These are phyloP conservation scores for Rhabdornis inornatus DNA, from an alignment of 2,113 vertebrate species.

Conservation along the genomic window DNA sequence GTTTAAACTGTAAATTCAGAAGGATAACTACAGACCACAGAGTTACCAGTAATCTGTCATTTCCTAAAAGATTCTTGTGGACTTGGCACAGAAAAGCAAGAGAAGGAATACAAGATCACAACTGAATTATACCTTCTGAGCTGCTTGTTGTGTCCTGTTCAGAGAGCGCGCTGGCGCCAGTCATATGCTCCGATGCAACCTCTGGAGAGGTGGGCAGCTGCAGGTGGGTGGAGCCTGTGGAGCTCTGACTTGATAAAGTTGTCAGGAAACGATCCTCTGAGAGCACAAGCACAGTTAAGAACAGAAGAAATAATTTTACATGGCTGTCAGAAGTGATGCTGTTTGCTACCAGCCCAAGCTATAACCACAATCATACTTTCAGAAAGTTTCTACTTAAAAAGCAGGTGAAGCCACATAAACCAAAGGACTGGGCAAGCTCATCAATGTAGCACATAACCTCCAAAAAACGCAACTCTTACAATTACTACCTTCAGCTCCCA, in stretches of 20 bases:
- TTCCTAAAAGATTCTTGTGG: neutral
- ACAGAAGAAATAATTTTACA: neutral
- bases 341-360: neutral
- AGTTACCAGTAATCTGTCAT: neutral
- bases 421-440: neutral
- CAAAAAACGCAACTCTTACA: neutral
- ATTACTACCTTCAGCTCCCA: neutral
- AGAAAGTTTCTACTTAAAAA: neutral
- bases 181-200: conserved; percentile 68
- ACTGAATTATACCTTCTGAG: conserved; percentile 81
- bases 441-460: neutral
- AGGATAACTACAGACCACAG: neutral
- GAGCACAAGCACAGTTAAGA: neutral
- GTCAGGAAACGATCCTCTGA: conserved; percentile 91
- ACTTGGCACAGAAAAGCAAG: neutral
- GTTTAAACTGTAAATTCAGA: neutral
- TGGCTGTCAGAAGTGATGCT: neutral
- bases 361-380: neutral
- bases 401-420: neutral
- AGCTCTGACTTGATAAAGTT: conserved; percentile 79
- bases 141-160: conserved; percentile 87
- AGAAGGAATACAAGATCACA: neutral
- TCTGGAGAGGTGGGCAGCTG: conserved; percentile 87
- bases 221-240: conserved; percentile 77
- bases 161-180: conserved; percentile 28